Base-by-base conservation (phyloP, 2,797 vertebrate genomes). In the Sciurus carolinensis region DNA sequence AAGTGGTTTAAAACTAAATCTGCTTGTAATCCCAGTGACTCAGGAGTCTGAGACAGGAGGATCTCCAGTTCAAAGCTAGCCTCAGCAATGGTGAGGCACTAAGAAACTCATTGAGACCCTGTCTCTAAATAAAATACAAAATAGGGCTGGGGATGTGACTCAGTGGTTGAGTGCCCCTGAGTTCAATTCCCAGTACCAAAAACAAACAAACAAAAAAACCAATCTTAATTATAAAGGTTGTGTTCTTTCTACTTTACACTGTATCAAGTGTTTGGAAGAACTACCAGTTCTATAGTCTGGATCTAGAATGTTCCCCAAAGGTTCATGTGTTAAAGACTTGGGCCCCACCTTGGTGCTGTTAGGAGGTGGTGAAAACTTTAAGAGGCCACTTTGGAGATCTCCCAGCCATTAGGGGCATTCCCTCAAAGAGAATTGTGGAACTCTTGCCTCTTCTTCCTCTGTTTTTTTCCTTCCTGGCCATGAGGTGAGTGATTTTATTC, bases 181-280 rank as follows among this genome's bases (percentile, higher is more conserved):
- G 44, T 44, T 44, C 44, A 44, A 44, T 44, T 9, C 44, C 44
- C 44, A 44, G 44, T 44, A 44, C 44, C 44, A 44, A 44, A 44
- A 44, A 44, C 44, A 44, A 44, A 44, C 44, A 44, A 44, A 44
- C 44, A 44, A 44, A 44, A 44, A 71, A 8, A 82, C 62, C 59
- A 8, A 82, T 67, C 59, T 36, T 54, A 24, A 81, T 20, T 91
- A 42, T 54, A 71, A 85, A 94, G 26, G 52, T 87, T 77, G 7
- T 50, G 15, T 80, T 96, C 57, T 66, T 67, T 42, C 22, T 26
- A 71, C 42, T 83, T 87, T 94, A 72, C 52, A 67, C 86, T 76
- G 11, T 33, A 66, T 44, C 30, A n/a, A 22, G n/a, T 67, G 3
- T 93, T 88, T 50, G 17, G 20, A 83, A 67, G 42, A 92, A 73